Evolutionary conservation across 1,140 invertebrate genomes (phyloP), one percentile per base, ranked within the genome.

Genomic region (Ridgeia piscesae): DNA sequence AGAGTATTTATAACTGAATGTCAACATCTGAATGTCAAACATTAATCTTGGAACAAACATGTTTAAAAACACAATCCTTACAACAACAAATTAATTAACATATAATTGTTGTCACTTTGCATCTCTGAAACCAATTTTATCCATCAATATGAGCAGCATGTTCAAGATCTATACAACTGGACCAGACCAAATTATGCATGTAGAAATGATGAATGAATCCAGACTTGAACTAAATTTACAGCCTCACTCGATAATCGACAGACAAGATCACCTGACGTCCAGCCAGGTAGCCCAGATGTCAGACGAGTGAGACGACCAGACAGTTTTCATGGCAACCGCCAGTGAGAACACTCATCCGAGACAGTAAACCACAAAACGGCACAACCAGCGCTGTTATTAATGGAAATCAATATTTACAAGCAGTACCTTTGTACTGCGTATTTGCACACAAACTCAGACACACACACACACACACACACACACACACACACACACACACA

Each of bases 341-440:
- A 77, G 8, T 31, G 58, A 4, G 58, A 4, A 77, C 58, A 77
- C 58, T 77, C 58, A 77, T 77, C 58, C 58, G 58, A 77, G 27
- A 31, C 58, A 77, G 58, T 77, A 77, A 77, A 31, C 58, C 58
- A 77, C 17, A 77, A 77, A 77, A 77, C 58, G 27, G 58, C 58
- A 77, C 58, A 77, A 77, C 58, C 27, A 31, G 58, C 2, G 17
- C 27, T 9, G 27, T 77, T 77, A 77, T 77, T 77, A 77, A 77
- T 77, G 58, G 58, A 77, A 77, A 77, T 77, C 58, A 77, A 77
- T 77, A 77, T 77, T 77, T 77, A 77, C 58, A 77, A 77, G 58
- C 58, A 31, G 58, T 77, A 77, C 58, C 58, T 77, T 31, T 77
- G 58, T 77, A 21, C 58, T 4, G 58, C 27, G 58, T 77, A 77